These are phyloP conservation scores for Struthidea cinerea DNA, from an alignment of 2,113 vertebrate genomes.

Conservation along the genomic window DNA sequence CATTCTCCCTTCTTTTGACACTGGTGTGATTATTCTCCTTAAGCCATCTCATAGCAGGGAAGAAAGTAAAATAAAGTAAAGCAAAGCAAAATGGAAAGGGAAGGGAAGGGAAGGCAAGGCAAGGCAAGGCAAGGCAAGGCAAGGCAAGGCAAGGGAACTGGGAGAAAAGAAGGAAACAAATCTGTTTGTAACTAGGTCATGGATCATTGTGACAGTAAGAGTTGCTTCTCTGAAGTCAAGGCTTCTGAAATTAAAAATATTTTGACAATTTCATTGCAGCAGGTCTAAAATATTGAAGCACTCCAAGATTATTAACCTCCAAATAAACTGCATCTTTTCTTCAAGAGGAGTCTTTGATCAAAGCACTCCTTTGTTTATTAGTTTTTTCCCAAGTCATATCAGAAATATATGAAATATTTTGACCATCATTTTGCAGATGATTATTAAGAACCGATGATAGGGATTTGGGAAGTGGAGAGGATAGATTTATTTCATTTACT, in stretches of 20 bases:
- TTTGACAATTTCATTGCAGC: slow-evolving; percentile 37
- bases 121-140: too few species aligned
- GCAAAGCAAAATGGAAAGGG: accelerated
- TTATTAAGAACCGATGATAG: background rate
- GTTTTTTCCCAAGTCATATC: background rate
- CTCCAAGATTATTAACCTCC: slow-evolving; percentile 37
- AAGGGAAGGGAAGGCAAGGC: background rate
- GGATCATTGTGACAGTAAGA: background rate
- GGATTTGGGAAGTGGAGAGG: background rate
- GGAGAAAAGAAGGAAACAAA: background rate
- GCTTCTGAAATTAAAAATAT: slow-evolving; percentile 24
- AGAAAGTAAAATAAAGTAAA: background rate
- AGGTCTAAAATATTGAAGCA: slow-evolving; percentile 16
- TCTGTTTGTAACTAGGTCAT: background rate
- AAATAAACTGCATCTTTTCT: slow-evolving; percentile 34
- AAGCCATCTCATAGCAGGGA: background rate
- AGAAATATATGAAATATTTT: slow-evolving; percentile 7
- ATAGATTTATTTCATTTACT: background rate
- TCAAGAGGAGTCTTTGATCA: slow-evolving; percentile 47
- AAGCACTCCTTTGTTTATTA: background rate
- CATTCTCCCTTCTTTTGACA: background rate
- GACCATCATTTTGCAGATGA: background rate
- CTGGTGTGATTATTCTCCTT: background rate
- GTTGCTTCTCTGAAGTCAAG: slow-evolving; percentile 26
- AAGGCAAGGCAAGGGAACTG: too few species aligned